Percentiles rank a stretch among this genome's conserved stretches.
Evolutionary conservation across 2,113 vertebrate genomes (phyloP).

Genomic region (Protobothrops mucrosquamatus): DNA sequence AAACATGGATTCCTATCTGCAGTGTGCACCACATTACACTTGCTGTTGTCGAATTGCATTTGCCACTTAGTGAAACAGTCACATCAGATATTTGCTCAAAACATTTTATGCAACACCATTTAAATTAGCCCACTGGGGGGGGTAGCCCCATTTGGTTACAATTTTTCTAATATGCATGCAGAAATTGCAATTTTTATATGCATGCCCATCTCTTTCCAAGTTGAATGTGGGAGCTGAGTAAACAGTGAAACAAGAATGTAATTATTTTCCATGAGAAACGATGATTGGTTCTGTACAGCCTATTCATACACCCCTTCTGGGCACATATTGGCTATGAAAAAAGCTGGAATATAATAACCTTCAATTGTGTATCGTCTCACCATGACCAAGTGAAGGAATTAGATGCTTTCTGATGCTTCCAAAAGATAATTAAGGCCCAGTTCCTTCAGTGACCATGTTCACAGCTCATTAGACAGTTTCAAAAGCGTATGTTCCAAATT

Average conservation of each 20-base stretch:
- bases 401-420: neutral
- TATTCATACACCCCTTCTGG: neutral
- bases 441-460: neutral
- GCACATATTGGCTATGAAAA: neutral
- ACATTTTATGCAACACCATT: neutral
- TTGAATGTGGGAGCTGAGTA: slow-evolving; percentile 7
- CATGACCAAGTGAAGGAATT: neutral
- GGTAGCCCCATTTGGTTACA: neutral
- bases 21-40: neutral
- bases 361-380: neutral
- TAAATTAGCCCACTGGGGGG: neutral
- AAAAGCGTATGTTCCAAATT: neutral
- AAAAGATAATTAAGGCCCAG: neutral
- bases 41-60: neutral
- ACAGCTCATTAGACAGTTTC: neutral
- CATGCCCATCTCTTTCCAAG: neutral
- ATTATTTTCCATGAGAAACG: slow-evolving; percentile 17
- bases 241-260: slow-evolving; percentile 13
- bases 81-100: neutral
- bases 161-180: neutral
- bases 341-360: neutral
- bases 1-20: neutral
- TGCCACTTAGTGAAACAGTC: neutral
- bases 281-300: neutral
- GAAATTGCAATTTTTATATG: neutral